A percentile compares a stretch with the other conserved stretches of the same genome.
phyloP scores from a whole-genome alignment of 1,140 invertebrate species.

The Hylaeus anthracinus region DNA sequence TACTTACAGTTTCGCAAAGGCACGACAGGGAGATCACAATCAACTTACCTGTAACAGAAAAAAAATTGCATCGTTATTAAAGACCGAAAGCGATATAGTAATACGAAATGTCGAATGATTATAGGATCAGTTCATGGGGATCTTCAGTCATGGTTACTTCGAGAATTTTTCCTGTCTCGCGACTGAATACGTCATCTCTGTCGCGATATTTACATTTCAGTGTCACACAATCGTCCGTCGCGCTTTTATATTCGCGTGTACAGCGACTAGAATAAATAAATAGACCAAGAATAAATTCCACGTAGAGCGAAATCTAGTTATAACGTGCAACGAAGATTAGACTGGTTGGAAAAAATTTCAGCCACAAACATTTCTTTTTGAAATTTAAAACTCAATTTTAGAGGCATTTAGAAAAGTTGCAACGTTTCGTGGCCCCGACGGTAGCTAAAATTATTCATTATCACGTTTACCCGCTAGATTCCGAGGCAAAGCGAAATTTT shows the following conservation, averaged over 20 bases:
- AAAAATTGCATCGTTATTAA: background rate
- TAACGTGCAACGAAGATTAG: background rate
- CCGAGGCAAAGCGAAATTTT: background rate
- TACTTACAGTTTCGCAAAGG: conserved; percentile 3
- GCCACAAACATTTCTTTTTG: too few species aligned
- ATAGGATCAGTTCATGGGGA: too few species aligned
- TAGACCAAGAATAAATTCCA: conserved; percentile 38
- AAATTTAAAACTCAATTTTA: too few species aligned
- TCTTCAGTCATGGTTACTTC: too few species aligned
- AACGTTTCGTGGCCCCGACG: too few species aligned
- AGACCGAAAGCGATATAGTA: too few species aligned
- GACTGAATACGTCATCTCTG: background rate
- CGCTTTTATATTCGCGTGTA: background rate
- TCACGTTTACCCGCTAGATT: too few species aligned
- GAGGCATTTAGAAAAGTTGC: too few species aligned
- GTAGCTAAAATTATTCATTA: background rate
- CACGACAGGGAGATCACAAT: background rate
- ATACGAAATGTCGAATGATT: too few species aligned
- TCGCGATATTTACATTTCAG: background rate
- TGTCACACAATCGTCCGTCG: background rate
- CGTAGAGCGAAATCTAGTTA: conserved; percentile 32
- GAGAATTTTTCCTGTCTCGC: too few species aligned
- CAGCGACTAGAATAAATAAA: too few species aligned
- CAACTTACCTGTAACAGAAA: conserved; percentile 69
- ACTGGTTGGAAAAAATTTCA: too few species aligned